phyloP scores from a whole-genome alignment of 1,140 invertebrate genomes.

The Acromyrmex echinatior region DNA sequence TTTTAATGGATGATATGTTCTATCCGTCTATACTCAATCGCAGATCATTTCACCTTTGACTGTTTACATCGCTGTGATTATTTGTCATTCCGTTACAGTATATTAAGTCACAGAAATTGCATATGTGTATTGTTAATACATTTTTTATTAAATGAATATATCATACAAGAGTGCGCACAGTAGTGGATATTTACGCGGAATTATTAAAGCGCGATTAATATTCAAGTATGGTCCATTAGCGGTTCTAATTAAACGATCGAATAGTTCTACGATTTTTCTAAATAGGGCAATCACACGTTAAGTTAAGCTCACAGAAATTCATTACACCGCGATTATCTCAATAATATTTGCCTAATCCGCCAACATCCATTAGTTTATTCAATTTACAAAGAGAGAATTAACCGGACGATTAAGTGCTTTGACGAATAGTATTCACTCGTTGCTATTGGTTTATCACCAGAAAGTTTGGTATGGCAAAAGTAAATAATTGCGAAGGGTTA shows the following conservation, averaged over 20 bases:
- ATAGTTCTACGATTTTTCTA: not conserved
- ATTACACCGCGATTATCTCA: constrained; percentile 24
- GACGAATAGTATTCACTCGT: not conserved
- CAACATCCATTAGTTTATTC: constrained; percentile 32
- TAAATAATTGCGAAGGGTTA: constrained; percentile 23
- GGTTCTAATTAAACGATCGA: constrained; percentile 5
- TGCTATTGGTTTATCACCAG: constrained; percentile 25
- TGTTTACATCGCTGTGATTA: not conserved
- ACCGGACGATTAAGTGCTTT: constrained; percentile 32
- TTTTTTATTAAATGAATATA: constrained; percentile 29
- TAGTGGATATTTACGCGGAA: constrained; percentile 13
- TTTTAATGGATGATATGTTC: constrained; percentile 25
- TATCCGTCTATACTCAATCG: not conserved
- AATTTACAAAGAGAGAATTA: constrained; percentile 52
- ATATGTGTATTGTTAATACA: not conserved
- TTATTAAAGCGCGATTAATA: constrained; percentile 26
- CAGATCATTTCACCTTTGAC: not conserved
- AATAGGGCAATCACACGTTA: not conserved
- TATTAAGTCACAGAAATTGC: not conserved
- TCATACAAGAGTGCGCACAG: not conserved
- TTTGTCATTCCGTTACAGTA: constrained; percentile 14
- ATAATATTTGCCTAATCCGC: constrained; percentile 39
- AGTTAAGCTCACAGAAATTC: constrained; percentile 5
- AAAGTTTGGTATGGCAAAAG: constrained; percentile 28
- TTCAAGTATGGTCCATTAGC: constrained; percentile 4